Evolutionary conservation across 37 sponge, comb jelly and placozoan species (phyloP).

Genomic region (Aplysina aerophoba): DNA sequence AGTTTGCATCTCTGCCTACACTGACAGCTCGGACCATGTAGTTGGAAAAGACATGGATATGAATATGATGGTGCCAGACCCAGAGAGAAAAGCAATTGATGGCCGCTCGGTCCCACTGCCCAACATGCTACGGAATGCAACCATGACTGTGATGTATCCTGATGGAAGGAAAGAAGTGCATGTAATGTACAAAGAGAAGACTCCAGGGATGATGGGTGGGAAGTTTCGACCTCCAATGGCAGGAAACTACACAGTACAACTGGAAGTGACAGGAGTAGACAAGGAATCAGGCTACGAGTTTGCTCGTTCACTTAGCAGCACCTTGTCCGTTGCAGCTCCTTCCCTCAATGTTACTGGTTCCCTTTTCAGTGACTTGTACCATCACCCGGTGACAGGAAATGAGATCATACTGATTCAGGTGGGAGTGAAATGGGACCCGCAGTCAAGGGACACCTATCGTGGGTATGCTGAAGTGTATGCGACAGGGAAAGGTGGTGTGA

Average conservation of each 20-base stretch:
- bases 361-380: not conserved
- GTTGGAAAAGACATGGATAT: not conserved
- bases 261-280: not conserved
- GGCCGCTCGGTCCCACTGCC: not conserved
- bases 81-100: too few species aligned
- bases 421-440: not conserved
- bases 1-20: not conserved
- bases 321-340: conserved; percentile 1
- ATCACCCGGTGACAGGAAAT: not conserved
- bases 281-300: not conserved
- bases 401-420: conserved; percentile 7
- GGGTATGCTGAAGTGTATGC: conserved; percentile 22
- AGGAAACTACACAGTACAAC: not conserved
- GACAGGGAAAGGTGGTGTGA: not conserved
- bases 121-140: not conserved
- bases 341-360: conserved; percentile 2
- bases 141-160: not conserved
- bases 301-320: not conserved
- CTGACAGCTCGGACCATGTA: not conserved
- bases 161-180: not conserved
- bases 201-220: not conserved
- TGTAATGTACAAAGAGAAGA: not conserved
- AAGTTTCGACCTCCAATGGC: not conserved
- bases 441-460: not conserved
- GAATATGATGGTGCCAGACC: not conserved